These are phyloP conservation scores for Potorous gilbertii DNA, from an alignment of 2,797 vertebrate species.

Conservation along the genomic window DNA sequence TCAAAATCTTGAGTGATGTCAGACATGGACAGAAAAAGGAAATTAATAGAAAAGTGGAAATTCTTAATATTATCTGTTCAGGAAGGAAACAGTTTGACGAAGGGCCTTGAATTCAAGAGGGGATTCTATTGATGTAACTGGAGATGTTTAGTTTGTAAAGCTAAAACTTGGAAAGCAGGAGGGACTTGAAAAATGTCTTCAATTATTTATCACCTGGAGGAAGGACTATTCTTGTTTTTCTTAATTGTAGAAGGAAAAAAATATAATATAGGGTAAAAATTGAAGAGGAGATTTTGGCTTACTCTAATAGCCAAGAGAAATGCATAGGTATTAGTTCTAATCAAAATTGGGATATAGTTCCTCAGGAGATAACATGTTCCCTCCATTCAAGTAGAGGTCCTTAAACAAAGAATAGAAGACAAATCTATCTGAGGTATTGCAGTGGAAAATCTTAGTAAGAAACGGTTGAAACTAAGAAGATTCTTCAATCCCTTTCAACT, in stretches of 20 bases:
- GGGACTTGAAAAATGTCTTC: background rate
- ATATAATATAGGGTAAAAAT: background rate
- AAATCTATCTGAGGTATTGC: background rate
- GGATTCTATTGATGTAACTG: background rate
- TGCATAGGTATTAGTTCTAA: background rate
- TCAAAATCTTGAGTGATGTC: background rate
- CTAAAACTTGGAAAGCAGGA: background rate
- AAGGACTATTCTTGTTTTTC: background rate
- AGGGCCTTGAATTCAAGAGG: background rate
- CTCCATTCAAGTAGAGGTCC: background rate
- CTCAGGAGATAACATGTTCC: no score
- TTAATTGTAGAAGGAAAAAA: background rate
- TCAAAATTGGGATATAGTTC: background rate
- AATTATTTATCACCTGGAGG: background rate
- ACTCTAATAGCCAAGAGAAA: background rate
- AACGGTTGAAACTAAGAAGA: background rate
- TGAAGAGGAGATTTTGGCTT: background rate
- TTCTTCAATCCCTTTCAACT: background rate
- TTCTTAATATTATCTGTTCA: background rate
- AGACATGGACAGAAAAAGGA: background rate
- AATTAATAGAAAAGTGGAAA: background rate
- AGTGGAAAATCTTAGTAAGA: background rate
- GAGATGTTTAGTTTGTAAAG: background rate
- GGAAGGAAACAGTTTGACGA: background rate
- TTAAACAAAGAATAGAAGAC: background rate